Base-by-base conservation (phyloP, 2,113 vertebrate species). In the Clarias batrachus region DNA sequence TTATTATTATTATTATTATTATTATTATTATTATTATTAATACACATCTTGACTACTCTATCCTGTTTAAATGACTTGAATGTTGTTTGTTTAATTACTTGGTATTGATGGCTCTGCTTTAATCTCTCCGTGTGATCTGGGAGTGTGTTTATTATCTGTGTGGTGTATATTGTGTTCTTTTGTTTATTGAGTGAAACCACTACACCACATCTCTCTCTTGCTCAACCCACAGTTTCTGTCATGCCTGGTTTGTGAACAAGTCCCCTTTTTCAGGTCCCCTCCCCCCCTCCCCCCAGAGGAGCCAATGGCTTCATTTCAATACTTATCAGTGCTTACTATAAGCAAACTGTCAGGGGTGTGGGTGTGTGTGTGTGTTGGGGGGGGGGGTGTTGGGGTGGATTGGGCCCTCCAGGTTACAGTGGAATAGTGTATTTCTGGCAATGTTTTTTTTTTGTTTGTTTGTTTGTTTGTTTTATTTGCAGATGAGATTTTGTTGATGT, bases 251-350 rank as follows among this genome's bases (percentile, higher is more conserved):
- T 81, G 79, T 1, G 19, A 25, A 41, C 60, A 54, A 68, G 23
- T 3, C 37, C 25, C 62, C 17, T 6, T 37, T 48, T 81, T 71
- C 16, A 71, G 68, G 71, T 74, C 48, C 21, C 60, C 48, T 66
- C 12, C 81, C 62, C 81, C 48, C 52, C 81, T n/a, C 52, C 30
- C 27, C 66, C 27, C 27, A 13, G 21, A 25, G 62, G 63, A 27
- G 81, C 81, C 81, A 4, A 30, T 59, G 57, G 59, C 52, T 71
- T 81, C 70, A 89, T 85, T 85, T 87, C 85, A 84, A 76, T 81
- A 85, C 82, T 88, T 89, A 89, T 89, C 88, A 88, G 71, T 79
- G 65, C 30, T 89, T 86, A 87, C 87, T 90, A 82, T 90, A 90
- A 89, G 84, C 82, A 90, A 65, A 76, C 83, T 87, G 33, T 71